Evolutionary conservation across 2,888 invertebrate genomes (phyloP), one percentile per base, ranked within the genome.

Genomic region (Thecophora atra): DNA sequence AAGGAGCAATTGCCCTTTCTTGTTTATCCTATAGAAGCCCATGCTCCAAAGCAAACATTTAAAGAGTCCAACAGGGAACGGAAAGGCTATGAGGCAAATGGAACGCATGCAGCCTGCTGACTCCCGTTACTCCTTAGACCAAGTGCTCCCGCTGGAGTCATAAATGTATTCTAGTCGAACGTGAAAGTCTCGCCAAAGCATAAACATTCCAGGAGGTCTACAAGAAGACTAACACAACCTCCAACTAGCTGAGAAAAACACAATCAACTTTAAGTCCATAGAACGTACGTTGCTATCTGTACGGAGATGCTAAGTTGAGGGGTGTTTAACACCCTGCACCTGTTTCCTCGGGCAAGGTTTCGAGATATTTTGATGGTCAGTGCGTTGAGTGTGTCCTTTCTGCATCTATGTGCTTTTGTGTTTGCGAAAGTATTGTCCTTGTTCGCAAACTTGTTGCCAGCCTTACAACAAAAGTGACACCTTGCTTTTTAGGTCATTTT

Each of bases 81-180:
- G 37, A 37, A 37, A 37, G 37, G 7, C 37, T 8, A 37, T 11
- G 6, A 37, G 37, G 37, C 37, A 37, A 37, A 37, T 37, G 37
- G 11, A 37, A 1, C 37, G 37, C 6, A 37, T 2, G 37, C 37
- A 8, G 6, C 7, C 37, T 37, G 37, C 11, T 37, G 6, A 6
- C 37, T 37, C 37, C 2, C 6, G 37, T 37, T 37, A 37, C 37
- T 37, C 26, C 58, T 68, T 24, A 52, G 44, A 24, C 58, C 58
- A 68, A 68, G 68, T 68, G 58, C 44, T 68, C 68, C 58, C 68
- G 58, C 68, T 13, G 58, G 68, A 68, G 24, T 68, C 68, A 37
- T 68, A 68, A 68, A 68, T 44, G 56, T 68, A 58, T 58, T 44
- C 56, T 58, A 44, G 44, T 24, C 44, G 44, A 68, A 68, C 58